Conservation (phyloP, 2,113 vertebrate species). For the Forbesichthys papilliferus region DNA sequence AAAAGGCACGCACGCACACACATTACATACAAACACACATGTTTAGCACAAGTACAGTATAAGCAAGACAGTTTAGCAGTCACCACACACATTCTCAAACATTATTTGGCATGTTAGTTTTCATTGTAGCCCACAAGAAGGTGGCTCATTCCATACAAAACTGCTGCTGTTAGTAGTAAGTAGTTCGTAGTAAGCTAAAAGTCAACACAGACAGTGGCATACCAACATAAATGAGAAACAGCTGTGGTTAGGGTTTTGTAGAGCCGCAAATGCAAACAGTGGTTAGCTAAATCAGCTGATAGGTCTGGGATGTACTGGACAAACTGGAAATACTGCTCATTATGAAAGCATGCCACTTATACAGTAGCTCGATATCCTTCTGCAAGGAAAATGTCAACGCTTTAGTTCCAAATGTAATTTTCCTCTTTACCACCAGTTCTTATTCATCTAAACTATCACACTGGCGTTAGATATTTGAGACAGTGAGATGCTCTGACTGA, state of each 20-base stretch:
- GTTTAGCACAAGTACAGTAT: neutral
- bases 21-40: neutral
- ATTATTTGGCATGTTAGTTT: constrained; percentile 39
- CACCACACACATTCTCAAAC: neutral
- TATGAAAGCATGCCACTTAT: neutral
- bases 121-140: neutral
- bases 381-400: neutral
- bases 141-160: constrained; percentile 12
- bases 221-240: constrained; percentile 39
- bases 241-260: constrained; percentile 42
- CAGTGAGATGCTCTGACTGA: no score
- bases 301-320: constrained; percentile 62
- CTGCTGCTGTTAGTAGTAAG: constrained; percentile 7
- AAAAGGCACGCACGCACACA: neutral
- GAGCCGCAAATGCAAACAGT: constrained; percentile 37
- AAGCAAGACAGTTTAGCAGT: constrained; percentile 20
- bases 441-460: no score
- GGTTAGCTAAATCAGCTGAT: constrained; percentile 44
- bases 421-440: no score
- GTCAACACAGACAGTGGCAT: constrained; percentile 39
- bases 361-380: constrained; percentile 1
- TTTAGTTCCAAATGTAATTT: no score
- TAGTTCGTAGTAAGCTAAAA: constrained; percentile 11
- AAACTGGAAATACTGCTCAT: constrained; percentile 41
- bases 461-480: no score